Base-by-base conservation (phyloP, 2,113 vertebrate species). In the Cyanoliseus patagonus region DNA sequence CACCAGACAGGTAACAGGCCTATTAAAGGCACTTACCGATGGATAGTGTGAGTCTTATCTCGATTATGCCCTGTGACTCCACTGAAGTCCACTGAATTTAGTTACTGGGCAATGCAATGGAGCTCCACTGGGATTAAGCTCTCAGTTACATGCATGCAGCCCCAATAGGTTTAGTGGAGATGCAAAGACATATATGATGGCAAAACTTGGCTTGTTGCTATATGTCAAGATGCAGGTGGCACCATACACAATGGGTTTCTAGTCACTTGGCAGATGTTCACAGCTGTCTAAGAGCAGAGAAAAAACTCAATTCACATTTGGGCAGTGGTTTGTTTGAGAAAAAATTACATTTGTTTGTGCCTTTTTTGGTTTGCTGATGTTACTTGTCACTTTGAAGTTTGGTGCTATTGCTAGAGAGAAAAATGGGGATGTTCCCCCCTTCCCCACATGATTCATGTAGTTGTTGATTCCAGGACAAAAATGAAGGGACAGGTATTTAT, bases 191-290 rank as follows among this genome's bases (percentile, higher is more conserved):
- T 33, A 73, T 42, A 85, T 22, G 57, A 85, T 47, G 66, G 90
- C 47, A 86, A 79, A 92, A 92, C 41, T 52, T 95, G 76, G 35
- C 76, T 81, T 28, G 14, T 17, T 81, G n/a, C 25, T 89, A 2
- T 25, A 19, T 33, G 86, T 73, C 52, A 79, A 33, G 67, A 76
- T 10, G 22, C 92, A 97, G 95, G 80, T 96, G 94, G 95, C 44
- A 92, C 77, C 77, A 87, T 86, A 82, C 33, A 77, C 95, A 88
- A 20, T 37, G 57, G n/a, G 42, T 81, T 88, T 86, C 47, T 51
- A 92, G 77, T 90, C 64, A 18, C 63, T 86, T 86, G 74, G 73
- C 97, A 98, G 97, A 86, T 96, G 92, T 92, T 83, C 46, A 46
- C 97, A 97, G 96, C 95, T 98, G 96, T 39, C 19, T 1, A 3